Conservation (phyloP, 23 tunicate species). For the Trididemnum nubilum region DNA sequence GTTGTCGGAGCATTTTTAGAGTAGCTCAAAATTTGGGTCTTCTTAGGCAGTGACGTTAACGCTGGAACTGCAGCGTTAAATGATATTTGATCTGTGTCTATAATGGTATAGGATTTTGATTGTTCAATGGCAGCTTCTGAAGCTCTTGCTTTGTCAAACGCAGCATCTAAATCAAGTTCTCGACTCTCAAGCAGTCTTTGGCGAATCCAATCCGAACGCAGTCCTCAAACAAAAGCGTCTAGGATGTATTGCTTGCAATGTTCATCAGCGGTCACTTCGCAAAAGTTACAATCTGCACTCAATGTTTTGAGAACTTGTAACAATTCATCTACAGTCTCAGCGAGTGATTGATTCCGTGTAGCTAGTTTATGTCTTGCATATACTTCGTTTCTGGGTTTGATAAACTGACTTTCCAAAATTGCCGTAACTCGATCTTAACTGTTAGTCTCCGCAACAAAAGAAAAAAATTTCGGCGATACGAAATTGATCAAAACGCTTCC, state of each 20-base stretch:
- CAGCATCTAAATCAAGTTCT: neutral
- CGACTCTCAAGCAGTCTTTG: neutral
- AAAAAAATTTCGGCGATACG: slow-evolving; percentile 1
- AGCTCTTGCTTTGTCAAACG: slow-evolving; percentile 18
- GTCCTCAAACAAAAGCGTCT: slow-evolving; percentile 16
- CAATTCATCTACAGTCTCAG: neutral
- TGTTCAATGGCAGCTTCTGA: neutral
- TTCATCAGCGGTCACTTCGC: neutral
- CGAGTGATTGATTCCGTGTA: neutral
- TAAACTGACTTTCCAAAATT: neutral
- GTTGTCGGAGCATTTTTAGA: neutral
- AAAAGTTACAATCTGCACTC: slow-evolving; percentile 14
- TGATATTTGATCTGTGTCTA: neutral
- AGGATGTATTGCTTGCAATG: neutral
- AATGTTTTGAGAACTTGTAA: slow-evolving; percentile 9
- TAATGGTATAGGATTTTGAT: neutral
- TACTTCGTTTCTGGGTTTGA: slow-evolving; percentile 9
- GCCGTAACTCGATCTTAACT: slow-evolving; percentile 5
- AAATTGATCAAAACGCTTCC: neutral
- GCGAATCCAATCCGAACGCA: slow-evolving; percentile 8
- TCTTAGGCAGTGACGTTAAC: neutral
- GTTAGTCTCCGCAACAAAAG: neutral
- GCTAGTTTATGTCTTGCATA: slow-evolving; percentile 19
- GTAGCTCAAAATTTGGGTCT: neutral
- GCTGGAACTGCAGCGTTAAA: neutral